These are phyloP conservation scores for Maconellicoccus hirsutus DNA, from an alignment of 1,140 invertebrate species.

Conservation along the genomic window DNA sequence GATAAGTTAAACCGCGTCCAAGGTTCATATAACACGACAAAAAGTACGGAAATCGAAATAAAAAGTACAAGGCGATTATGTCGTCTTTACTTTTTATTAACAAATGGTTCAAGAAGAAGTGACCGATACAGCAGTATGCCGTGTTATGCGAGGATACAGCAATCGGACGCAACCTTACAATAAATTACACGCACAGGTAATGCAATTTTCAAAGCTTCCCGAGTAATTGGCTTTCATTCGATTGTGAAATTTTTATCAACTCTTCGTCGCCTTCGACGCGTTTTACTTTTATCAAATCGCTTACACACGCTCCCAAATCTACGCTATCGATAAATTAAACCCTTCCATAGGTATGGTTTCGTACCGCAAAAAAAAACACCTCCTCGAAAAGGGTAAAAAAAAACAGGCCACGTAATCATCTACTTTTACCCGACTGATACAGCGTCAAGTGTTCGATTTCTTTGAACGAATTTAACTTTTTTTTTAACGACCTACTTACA, in stretches of 20 bases:
- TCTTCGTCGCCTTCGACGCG: no score
- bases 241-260: no score
- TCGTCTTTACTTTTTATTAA: slow-evolving; percentile 22
- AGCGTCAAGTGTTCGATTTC: slow-evolving; percentile 7
- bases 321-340: no score
- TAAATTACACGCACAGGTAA: slow-evolving; percentile 21
- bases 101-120: slow-evolving; percentile 22
- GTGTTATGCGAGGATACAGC: slow-evolving; percentile 19
- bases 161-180: slow-evolving; percentile 16
- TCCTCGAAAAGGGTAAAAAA: background rate
- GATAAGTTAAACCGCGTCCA: background rate
- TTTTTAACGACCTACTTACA: slow-evolving; percentile 8
- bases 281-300: no score
- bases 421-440: background rate
- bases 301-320: no score
- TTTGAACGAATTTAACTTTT: background rate
- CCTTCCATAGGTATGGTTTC: no score
- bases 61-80: slow-evolving; percentile 19
- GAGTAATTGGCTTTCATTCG: background rate
- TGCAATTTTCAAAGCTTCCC: slow-evolving; percentile 1
- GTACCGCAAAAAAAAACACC: no score
- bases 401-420: no score
- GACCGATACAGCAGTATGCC: slow-evolving; percentile 20
- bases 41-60: background rate
- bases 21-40: background rate